Percentiles rank a stretch among this genome's conserved stretches.
Conservation (phyloP, 2,797 vertebrate species). For the Nyctibius grandis region DNA sequence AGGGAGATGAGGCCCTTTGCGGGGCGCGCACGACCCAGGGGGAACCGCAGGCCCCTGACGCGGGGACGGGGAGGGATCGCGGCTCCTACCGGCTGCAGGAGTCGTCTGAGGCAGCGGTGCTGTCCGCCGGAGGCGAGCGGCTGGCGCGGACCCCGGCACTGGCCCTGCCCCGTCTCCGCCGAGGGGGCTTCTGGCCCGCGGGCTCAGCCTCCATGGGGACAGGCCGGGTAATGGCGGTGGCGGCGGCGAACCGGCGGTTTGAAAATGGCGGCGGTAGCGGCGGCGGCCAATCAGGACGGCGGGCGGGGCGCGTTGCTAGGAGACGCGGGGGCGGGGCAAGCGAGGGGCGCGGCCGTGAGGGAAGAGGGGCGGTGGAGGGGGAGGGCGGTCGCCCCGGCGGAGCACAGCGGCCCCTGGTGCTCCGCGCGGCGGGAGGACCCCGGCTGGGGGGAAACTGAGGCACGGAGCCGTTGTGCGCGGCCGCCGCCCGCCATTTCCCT, state of each 20-base stretch:
- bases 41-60: not conserved
- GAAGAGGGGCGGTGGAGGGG: fast-evolving
- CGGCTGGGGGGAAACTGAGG: not conserved
- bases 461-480: not conserved
- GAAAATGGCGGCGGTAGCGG: slow-evolving; percentile 36
- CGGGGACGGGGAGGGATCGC: not conserved
- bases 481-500: no score
- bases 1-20: no score
- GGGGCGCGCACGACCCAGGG: fast-evolving
- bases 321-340: not conserved
- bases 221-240: not conserved
- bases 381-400: no score
- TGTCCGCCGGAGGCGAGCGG: not conserved
- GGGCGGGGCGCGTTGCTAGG: not conserved
- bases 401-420: not conserved
- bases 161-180: not conserved
- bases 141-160: not conserved
- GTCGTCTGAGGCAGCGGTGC: not conserved
- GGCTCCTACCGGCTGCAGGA: slow-evolving; percentile 56
- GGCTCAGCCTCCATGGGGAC: slow-evolving; percentile 12
- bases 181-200: not conserved
- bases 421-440: not conserved
- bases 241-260: not conserved
- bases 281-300: not conserved
- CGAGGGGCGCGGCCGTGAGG: not conserved